Conservation (phyloP, 2,888 invertebrate genomes). For the Nowickia ferox region DNA sequence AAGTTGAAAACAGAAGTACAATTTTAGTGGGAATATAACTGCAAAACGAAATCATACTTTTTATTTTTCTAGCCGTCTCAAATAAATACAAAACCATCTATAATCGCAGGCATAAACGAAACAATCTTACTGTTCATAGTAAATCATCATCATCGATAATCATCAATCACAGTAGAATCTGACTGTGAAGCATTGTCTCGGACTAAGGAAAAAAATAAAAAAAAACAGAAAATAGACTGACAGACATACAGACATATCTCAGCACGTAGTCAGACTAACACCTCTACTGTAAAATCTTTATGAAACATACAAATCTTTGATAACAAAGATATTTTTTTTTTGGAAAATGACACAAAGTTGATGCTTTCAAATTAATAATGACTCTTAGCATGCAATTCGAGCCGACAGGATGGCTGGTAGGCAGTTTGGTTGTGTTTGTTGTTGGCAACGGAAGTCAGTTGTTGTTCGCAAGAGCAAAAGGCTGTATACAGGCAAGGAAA, state of each 20-base stretch:
- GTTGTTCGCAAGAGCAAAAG: background rate
- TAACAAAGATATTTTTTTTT: constrained; percentile 58
- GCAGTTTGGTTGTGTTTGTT: background rate
- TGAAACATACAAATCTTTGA: constrained; percentile 43
- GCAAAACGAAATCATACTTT: background rate
- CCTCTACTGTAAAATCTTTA: background rate
- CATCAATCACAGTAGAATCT: constrained; percentile 64
- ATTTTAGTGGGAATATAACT: too few species aligned
- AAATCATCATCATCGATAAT: constrained; percentile 63
- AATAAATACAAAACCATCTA: background rate
- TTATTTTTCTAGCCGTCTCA: background rate
- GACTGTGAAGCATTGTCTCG: constrained; percentile 48
- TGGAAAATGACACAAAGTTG: constrained; percentile 75
- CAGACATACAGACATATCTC: background rate
- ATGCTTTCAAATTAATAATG: constrained; percentile 81
- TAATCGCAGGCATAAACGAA: background rate
- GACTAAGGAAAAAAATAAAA: constrained; percentile 34
- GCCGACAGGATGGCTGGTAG: background rate
- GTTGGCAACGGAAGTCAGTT: background rate
- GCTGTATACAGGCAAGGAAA: constrained; percentile 11
- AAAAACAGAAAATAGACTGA: background rate
- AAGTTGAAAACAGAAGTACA: too few species aligned
- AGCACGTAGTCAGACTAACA: background rate
- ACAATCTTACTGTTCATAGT: constrained; percentile 13
- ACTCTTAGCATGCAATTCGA: constrained; percentile 69